A percentile compares a stretch with the other conserved stretches of the same genome.
These are phyloP conservation scores for Myiozetetes cayanensis DNA, from an alignment of 2,113 vertebrate genomes.

Conservation along the genomic window DNA sequence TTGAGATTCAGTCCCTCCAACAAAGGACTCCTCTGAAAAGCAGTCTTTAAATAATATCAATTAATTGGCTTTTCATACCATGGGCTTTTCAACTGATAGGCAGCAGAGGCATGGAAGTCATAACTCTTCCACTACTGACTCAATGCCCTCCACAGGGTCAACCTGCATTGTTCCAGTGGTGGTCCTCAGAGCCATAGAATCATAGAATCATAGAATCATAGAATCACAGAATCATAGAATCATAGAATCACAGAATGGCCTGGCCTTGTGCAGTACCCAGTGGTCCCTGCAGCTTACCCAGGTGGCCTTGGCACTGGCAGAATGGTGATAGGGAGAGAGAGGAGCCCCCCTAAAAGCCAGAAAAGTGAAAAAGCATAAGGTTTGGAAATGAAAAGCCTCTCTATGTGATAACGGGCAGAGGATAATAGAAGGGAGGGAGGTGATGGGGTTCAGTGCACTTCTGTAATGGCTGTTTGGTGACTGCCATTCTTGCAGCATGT, in stretches of 20 bases:
- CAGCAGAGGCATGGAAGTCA: background rate
- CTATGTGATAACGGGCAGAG: background rate
- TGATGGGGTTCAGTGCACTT: accelerated
- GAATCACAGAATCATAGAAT: background rate
- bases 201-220: background rate
- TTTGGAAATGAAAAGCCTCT: background rate
- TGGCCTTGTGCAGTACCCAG: background rate
- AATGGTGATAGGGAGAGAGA: background rate
- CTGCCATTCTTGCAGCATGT: background rate
- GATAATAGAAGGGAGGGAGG: background rate
- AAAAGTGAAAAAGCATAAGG: background rate
- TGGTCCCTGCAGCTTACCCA: background rate
- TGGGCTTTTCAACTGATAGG: background rate
- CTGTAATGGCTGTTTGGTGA: background rate
- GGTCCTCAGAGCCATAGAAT: background rate
- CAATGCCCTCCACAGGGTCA: background rate
- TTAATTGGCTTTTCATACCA: slow-evolving; percentile 19
- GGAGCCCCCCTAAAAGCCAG: background rate
- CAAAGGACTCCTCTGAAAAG: slow-evolving; percentile 14
- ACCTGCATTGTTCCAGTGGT: background rate
- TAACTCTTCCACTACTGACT: background rate
- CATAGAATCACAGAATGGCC: background rate
- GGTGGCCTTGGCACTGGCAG: background rate
- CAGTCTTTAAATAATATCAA: slow-evolving; percentile 47
- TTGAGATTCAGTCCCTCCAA: background rate